phyloP scores from a whole-genome alignment of 2,888 invertebrate species.

The Pheosia gnoma region DNA sequence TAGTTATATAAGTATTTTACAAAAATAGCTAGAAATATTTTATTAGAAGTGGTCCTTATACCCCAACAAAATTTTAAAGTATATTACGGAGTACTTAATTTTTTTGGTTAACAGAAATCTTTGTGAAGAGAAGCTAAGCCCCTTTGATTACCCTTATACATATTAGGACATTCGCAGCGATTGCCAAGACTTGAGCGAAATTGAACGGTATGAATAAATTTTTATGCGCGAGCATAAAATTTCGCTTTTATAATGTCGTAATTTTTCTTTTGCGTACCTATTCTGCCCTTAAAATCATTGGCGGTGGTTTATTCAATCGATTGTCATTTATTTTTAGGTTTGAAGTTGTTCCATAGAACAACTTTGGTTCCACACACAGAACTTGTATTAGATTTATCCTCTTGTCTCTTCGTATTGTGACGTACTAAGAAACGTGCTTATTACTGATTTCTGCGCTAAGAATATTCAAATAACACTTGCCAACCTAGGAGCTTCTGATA shows the following conservation, averaged over 20 bases:
- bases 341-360: neutral
- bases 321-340: neutral
- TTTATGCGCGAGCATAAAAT: constrained; percentile 6
- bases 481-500: too few species aligned
- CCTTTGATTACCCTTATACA: constrained; percentile 3
- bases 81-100: neutral
- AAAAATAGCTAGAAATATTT: too few species aligned
- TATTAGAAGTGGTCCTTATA: too few species aligned
- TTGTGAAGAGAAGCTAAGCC: neutral
- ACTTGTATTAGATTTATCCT: too few species aligned
- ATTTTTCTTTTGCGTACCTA: neutral
- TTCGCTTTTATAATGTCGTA: constrained; percentile 4
- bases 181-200: constrained; percentile 8
- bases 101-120: constrained; percentile 1
- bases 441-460: too few species aligned
- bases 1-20: too few species aligned
- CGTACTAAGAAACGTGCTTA: too few species aligned
- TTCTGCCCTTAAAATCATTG: neutral
- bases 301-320: neutral
- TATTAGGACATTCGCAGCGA: constrained; percentile 3
- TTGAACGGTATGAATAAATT: constrained; percentile 9
- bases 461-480: too few species aligned
- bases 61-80: neutral
- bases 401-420: too few species aligned
- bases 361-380: neutral